These are phyloP conservation scores for Agrilus mali DNA, from an alignment of 2,888 invertebrate species.

Conservation along the genomic window DNA sequence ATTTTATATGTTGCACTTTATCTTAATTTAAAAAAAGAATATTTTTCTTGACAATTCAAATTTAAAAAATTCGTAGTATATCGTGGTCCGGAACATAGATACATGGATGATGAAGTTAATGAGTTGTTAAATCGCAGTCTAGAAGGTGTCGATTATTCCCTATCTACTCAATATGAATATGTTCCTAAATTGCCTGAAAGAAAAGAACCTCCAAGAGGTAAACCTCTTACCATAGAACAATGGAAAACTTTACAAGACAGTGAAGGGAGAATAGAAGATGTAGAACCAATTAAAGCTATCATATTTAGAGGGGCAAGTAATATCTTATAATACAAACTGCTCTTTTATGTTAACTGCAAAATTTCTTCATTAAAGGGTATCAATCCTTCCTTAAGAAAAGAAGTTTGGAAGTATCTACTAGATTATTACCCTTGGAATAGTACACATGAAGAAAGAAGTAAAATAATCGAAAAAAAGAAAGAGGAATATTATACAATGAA, in stretches of 20 bases:
- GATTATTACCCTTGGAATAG: constrained; percentile 80
- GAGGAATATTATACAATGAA: constrained; percentile 93
- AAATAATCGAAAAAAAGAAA: constrained; percentile 56
- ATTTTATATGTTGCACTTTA: too few species aligned
- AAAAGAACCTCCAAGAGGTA: constrained; percentile 55
- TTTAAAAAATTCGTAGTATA: constrained; percentile 35
- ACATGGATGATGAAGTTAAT: constrained; percentile 48
- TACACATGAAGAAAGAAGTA: constrained; percentile 56
- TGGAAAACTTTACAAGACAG: constrained; percentile 73
- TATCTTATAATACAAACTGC: not conserved
- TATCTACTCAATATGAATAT: constrained; percentile 48
- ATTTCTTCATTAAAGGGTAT: constrained; percentile 51
- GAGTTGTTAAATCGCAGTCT: constrained; percentile 48
- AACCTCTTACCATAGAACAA: constrained; percentile 60
- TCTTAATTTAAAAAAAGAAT: too few species aligned
- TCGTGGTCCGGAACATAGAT: constrained; percentile 47
- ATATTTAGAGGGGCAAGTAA: constrained; percentile 80
- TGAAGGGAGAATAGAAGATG: constrained; percentile 69
- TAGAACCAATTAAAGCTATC: constrained; percentile 65
- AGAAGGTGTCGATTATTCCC: constrained; percentile 34
- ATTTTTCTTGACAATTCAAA: too few species aligned
- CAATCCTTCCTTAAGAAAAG: constrained; percentile 56
- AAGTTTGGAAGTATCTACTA: constrained; percentile 92
- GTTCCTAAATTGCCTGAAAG: constrained; percentile 56
- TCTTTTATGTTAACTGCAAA: constrained; percentile 1